Evolutionary conservation across 1,140 invertebrate genomes (phyloP).

Genomic region (Leptinotarsa undecemlineata): DNA sequence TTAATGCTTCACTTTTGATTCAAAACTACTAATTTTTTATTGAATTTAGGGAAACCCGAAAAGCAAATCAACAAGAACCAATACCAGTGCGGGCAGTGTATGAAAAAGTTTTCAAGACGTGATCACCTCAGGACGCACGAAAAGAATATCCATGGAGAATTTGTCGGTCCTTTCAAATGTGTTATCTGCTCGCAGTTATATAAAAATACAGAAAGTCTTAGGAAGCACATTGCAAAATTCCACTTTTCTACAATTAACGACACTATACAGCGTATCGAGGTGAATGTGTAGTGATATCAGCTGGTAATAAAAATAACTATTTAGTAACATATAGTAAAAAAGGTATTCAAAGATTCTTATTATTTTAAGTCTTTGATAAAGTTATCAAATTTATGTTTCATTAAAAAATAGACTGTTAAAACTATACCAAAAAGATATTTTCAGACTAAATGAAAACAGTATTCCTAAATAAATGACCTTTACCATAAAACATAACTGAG

Average conservation of each 20-base stretch:
- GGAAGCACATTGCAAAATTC: constrained; percentile 56
- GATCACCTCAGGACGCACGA: constrained; percentile 55
- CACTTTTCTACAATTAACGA: constrained; percentile 45
- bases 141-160: constrained; percentile 57
- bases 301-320: too few species aligned
- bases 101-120: constrained; percentile 53
- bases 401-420: too few species aligned
- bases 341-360: too few species aligned
- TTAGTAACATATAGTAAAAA: too few species aligned
- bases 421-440: too few species aligned
- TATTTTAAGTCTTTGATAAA: too few species aligned
- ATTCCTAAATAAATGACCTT: too few species aligned
- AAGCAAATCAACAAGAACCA: constrained; percentile 34
- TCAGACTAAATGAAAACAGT: too few species aligned
- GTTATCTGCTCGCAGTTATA: constrained; percentile 53
- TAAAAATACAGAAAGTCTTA: constrained; percentile 55
- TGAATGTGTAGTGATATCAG: constrained; percentile 27
- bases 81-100: constrained; percentile 53
- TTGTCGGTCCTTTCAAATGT: constrained; percentile 55
- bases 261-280: constrained; percentile 33
- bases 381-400: too few species aligned
- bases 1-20: constrained; percentile 46
- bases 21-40: constrained; percentile 31
- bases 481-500: too few species aligned
- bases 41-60: constrained; percentile 24